Evolutionary conservation across 1,140 invertebrate species (phyloP).

Genomic region (Kradibia gibbosae): DNA sequence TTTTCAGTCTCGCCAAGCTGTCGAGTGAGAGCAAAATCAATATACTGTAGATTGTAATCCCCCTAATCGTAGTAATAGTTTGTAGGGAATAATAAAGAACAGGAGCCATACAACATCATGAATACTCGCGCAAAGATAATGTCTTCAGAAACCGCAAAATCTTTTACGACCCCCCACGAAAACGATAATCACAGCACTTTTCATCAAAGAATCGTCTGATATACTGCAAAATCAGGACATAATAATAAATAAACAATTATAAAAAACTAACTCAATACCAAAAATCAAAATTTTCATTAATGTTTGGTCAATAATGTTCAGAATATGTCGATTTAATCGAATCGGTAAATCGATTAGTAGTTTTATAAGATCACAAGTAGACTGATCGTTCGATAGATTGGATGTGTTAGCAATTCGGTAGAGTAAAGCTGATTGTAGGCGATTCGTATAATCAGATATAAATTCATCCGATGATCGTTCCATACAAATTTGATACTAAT

Average conservation of each 20-base stretch:
- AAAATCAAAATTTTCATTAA: slow-evolving; percentile 4
- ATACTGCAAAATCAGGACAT: background rate
- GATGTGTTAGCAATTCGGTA: slow-evolving; percentile 26
- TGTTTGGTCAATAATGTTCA: slow-evolving; percentile 17
- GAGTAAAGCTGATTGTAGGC: slow-evolving; percentile 14
- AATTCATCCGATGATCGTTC: background rate
- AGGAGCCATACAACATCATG: background rate
- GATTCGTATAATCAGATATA: background rate
- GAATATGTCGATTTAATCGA: slow-evolving; percentile 45
- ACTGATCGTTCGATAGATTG: slow-evolving; percentile 52
- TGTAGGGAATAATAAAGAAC: slow-evolving; percentile 16
- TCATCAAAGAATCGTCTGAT: background rate
- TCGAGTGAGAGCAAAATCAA: slow-evolving; percentile 18
- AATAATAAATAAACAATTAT: background rate
- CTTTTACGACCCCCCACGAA: background rate
- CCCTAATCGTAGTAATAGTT: slow-evolving; percentile 26
- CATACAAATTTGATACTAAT: slow-evolving; percentile 1
- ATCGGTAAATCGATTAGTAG: slow-evolving; percentile 51
- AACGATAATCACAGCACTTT: background rate
- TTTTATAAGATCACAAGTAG: slow-evolving; percentile 46
- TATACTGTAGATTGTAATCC: slow-evolving; percentile 17
- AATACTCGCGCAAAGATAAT: slow-evolving; percentile 13
- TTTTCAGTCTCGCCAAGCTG: slow-evolving; percentile 4
- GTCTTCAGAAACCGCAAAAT: background rate
- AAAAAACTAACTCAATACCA: background rate